Percentiles rank a stretch among this genome's conserved stretches.
phyloP scores from a whole-genome alignment of 2,888 invertebrate species.

The Ectemnius lituratus region DNA sequence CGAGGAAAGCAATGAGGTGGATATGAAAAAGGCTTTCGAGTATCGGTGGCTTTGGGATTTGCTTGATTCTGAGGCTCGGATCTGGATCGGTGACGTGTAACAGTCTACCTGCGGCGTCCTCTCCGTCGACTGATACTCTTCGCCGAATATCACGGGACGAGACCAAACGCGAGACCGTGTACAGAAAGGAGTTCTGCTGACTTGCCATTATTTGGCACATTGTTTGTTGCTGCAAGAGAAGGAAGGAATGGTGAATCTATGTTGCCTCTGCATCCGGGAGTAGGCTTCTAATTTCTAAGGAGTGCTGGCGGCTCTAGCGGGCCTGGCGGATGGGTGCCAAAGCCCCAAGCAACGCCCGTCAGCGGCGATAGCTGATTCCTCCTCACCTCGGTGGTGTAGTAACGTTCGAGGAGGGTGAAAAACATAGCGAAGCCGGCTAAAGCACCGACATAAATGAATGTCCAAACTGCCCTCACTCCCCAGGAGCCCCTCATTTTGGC shows the following conservation, averaged over 20 bases:
- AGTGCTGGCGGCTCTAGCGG: no score
- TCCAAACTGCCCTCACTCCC: slow-evolving; percentile 81
- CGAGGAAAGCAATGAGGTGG: slow-evolving; percentile 77
- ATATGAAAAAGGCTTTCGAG: slow-evolving; percentile 76
- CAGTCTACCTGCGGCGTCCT: slow-evolving; percentile 61
- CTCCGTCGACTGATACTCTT: slow-evolving; percentile 70
- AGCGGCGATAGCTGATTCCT: no score
- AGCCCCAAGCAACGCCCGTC: no score
- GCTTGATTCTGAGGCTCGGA: slow-evolving; percentile 70
- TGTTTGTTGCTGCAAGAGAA: slow-evolving; percentile 65
- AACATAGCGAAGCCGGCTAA: slow-evolving; percentile 80
- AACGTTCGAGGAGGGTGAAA: slow-evolving; percentile 79
- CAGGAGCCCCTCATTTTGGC: slow-evolving; percentile 72
- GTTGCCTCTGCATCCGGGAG: no score
- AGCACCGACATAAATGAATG: slow-evolving; percentile 80
- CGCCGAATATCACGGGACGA: slow-evolving; percentile 77
- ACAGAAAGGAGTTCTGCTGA: slow-evolving; percentile 75
- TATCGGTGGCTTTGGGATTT: slow-evolving; percentile 71
- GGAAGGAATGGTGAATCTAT: neutral
- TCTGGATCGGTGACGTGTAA: slow-evolving; percentile 74
- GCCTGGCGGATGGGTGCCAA: no score
- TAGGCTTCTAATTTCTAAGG: no score
- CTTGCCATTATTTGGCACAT: slow-evolving; percentile 68
- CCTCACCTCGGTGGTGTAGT: slow-evolving; percentile 71
- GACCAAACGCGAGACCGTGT: slow-evolving; percentile 79